Evolutionary conservation across 2,888 invertebrate genomes (phyloP), one percentile per base, ranked within the genome.

Genomic region (Drosophila rellima): DNA sequence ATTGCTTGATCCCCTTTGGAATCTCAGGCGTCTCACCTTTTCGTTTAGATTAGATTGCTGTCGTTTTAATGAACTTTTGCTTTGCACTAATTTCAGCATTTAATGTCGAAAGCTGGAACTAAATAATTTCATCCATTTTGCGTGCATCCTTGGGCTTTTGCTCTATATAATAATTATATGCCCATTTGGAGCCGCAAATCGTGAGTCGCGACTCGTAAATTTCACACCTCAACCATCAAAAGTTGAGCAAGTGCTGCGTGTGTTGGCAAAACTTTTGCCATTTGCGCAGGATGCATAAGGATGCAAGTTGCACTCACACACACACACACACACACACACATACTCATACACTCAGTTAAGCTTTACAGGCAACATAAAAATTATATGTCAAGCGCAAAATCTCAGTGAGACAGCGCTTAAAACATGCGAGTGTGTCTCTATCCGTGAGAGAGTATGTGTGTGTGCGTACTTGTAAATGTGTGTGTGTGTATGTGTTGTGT

Each of bases 361-460:
- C 37, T 56, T 45, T 35, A 40, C 52, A 20, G 57, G 57, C 57
- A 68, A 70, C 74, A 82, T 80, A 78, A 81, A 81, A 89, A 84
- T 84, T 71, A 79, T 88, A 80, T 89, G 82, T 80, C 88, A 89
- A 89, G 89, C 84, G 80, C 70, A 74, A 80, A 82, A 78, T 81
- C 80, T 81, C 70, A 63, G 72, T 69, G 79, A 83, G 54, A 54
- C 68, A 69, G 47, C 66, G 73, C 70, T 85, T 70, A 62, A 82
- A 82, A 54, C 72, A 69, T 70, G 64, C 72, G 60, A 52, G 45
- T 60, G 60, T 17, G 17, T 50, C n/a, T 64, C 10, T 18, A 40
- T 50, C 47, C 45, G 3, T 42, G 23, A 29, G 18, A 20, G 15
- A 20, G 37, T 57, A 39, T 37, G 45, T 48, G 45, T 48, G 37